phyloP scores from a whole-genome alignment of 2,113 vertebrate genomes.

The Manacus vitellinus region DNA sequence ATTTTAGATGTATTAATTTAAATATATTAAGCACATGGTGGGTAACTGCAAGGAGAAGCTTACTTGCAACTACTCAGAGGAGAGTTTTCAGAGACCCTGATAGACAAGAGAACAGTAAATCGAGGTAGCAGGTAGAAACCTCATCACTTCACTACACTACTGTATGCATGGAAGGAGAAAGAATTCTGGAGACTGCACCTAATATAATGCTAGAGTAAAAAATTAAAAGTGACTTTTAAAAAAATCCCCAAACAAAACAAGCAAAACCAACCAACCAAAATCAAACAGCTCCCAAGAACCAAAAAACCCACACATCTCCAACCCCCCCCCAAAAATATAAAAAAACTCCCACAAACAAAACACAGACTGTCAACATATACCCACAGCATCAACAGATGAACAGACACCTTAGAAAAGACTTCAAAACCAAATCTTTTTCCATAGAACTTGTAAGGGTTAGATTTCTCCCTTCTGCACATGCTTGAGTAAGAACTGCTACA shows the following conservation, averaged over 20 bases:
- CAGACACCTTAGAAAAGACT: background rate
- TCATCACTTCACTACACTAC: background rate
- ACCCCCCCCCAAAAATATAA: fast-evolving
- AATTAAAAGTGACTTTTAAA: background rate
- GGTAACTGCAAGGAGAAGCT: background rate
- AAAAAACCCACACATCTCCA: background rate
- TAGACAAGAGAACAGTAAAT: background rate
- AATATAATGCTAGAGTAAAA: background rate
- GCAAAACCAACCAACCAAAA: background rate
- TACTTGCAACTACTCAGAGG: background rate
- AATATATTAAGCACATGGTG: background rate
- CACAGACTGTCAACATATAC: background rate
- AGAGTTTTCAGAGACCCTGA: background rate
- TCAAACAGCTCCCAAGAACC: background rate
- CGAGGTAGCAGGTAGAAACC: background rate
- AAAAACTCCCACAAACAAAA: background rate
- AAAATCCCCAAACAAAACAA: background rate
- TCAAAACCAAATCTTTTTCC: background rate
- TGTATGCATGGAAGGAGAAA: background rate
- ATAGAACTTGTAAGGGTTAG: background rate
- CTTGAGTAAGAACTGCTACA: fast-evolving
- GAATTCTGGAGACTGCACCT: background rate
- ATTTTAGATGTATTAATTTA: background rate
- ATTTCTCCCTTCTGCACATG: background rate
- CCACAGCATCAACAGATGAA: background rate